Base-by-base conservation (phyloP, 2,797 vertebrate genomes). In the Octomys mimax region DNA sequence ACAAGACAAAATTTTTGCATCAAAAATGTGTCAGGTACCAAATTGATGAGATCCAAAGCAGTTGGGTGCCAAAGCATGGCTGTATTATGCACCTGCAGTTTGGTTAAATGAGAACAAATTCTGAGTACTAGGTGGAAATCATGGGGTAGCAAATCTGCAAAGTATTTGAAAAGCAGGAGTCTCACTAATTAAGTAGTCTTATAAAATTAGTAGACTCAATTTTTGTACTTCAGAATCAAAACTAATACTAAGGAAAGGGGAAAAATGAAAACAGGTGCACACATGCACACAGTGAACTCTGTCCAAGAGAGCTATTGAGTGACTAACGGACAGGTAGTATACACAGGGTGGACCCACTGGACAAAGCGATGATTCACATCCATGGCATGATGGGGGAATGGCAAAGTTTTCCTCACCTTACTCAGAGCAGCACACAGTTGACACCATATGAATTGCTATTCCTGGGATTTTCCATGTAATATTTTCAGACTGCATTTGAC, bases 61-160 rank as follows among this genome's bases (percentile, higher is more conserved):
- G 39, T 10, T 22, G 11, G 42, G 39, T 14, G 13, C 5, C 39
- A 46, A 75, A 75, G 10, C 42, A 42, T 5, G 39, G 13, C 71
- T 14, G 12, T 46, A 28, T n/a, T 6, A 90, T 93, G 36, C 97
- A 95, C 14, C 14, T 46, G 82, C 13, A 71, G 26, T 36, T 79
- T 75, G 83, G 33, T 94, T 91, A 96, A 96, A 96, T 6, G 96
- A 39, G 10, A 12, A 90, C 14, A 31, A 36, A 28, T 83, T 96
- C 81, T 87, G 59, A 92, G 4, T 70, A 79, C 2, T 22, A n/a
- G 91, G 79, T 49, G 64, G 85, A 71, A 97, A 96, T 13, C 77
- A 1, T 77, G 91, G 94, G 70, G 9, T 49, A 54, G 90, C 75
- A 91, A 96, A 80, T 26, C 33, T 71, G 14, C 66, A 1, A 77